Evolutionary conservation across 1,140 invertebrate species (phyloP).

Genomic region (Drosophila tani): DNA sequence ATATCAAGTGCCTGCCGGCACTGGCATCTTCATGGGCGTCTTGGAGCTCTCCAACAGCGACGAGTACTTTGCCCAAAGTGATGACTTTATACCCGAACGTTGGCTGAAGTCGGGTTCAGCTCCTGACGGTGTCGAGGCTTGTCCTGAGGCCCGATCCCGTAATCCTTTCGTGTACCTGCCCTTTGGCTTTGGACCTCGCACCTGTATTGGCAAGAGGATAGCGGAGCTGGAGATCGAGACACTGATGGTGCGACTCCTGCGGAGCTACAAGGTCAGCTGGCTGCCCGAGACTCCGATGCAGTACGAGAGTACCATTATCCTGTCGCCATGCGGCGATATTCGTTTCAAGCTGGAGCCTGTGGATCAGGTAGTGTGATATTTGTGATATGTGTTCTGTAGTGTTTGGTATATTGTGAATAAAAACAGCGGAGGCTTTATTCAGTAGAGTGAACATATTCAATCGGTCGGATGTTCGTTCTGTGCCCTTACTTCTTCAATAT

Average conservation of each 20-base stretch:
- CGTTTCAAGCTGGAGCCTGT: conserved; percentile 67
- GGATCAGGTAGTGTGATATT: conserved; percentile 8
- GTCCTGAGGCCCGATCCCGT: conserved; percentile 75
- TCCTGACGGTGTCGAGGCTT: conserved; percentile 40
- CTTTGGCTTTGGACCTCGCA: conserved; percentile 87
- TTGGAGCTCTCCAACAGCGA: conserved; percentile 68
- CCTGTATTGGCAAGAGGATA: conserved; percentile 88
- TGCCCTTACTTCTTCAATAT: too few species aligned
- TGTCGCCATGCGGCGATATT: conserved; percentile 62
- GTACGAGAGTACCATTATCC: conserved; percentile 73
- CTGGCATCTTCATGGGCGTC: conserved; percentile 64
- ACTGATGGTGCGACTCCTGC: conserved; percentile 86
- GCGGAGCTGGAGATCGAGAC: conserved; percentile 90
- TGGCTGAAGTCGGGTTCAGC: conserved; percentile 86
- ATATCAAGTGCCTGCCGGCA: conserved; percentile 93
- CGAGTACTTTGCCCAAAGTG: conserved; percentile 88
- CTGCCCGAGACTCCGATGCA: conserved; percentile 48
- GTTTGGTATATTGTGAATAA: neutral
- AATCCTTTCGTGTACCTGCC: conserved; percentile 82
- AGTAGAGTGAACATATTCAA: too few species aligned
- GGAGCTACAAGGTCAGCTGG: conserved; percentile 85
- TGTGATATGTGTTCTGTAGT: neutral
- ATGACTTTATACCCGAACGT: conserved; percentile 90
- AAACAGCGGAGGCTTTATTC: too few species aligned
- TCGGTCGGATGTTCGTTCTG: too few species aligned